Evolutionary conservation across 2,888 invertebrate genomes (phyloP).

Genomic region (Lucinisca nassula): DNA sequence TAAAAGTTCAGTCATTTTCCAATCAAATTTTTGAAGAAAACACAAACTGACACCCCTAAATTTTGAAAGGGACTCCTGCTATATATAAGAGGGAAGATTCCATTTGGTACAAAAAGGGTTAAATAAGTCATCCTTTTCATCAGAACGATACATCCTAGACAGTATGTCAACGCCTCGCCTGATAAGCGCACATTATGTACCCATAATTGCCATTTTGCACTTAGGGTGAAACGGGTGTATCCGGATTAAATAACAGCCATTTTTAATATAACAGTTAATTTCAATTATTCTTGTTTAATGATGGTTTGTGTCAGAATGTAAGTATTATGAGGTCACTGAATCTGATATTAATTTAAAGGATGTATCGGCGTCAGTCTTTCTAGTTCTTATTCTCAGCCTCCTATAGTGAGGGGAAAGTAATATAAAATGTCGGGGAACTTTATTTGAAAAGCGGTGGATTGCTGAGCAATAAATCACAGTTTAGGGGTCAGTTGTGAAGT

Average conservation of each 20-base stretch:
- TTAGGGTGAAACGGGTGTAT: neutral
- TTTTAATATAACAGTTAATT: neutral
- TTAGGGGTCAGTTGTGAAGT: too few relatives aligned
- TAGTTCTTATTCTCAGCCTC: neutral
- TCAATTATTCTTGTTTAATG: slow-evolving; percentile 1
- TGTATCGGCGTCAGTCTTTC: neutral
- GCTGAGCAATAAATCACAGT: too few relatives aligned
- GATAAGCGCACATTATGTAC: neutral
- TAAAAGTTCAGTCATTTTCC: too few relatives aligned
- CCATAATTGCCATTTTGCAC: slow-evolving; percentile 3
- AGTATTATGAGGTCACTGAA: slow-evolving; percentile 1
- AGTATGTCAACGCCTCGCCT: slow-evolving; percentile 6
- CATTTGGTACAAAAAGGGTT: neutral
- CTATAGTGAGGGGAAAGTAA: neutral
- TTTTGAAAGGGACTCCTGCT: too few relatives aligned
- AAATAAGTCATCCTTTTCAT: slow-evolving; percentile 11
- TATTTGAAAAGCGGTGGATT: too few relatives aligned
- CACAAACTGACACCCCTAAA: too few relatives aligned
- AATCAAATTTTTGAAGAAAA: too few relatives aligned
- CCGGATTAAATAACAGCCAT: neutral
- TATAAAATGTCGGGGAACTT: too few relatives aligned
- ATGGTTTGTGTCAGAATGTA: neutral
- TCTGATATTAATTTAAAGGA: neutral
- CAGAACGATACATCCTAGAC: neutral
- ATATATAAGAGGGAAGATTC: too few relatives aligned